Conservation (phyloP, 2,888 invertebrate genomes). For the Rhagonycha lutea region DNA sequence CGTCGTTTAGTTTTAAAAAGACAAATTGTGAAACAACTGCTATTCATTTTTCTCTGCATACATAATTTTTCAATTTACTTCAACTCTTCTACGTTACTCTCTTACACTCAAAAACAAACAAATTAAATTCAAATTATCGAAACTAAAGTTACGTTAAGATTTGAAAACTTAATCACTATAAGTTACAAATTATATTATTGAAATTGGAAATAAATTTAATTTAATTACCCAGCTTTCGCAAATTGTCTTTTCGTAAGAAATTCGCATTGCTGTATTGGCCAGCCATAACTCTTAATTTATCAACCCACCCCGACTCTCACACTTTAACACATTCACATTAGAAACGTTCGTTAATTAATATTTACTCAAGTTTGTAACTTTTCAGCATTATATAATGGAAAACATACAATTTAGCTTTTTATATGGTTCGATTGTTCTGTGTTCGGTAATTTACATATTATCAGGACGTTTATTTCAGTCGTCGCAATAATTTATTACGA, state of each 20-base stretch:
- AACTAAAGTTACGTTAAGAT: neutral
- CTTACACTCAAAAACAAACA: neutral
- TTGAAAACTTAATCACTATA: neutral
- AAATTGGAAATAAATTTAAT: constrained; percentile 36
- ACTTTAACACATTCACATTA: constrained; percentile 29
- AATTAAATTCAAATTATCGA: neutral
- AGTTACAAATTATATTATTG: constrained; percentile 35
- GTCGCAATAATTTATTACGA: neutral
- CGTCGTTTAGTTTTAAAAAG: neutral
- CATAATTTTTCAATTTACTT: neutral
- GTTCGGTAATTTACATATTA: neutral
- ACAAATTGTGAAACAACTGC: neutral
- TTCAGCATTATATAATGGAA: constrained; percentile 21
- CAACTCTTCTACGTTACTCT: neutral
- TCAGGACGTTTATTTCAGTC: neutral
- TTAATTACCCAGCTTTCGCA: constrained; percentile 43
- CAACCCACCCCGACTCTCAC: neutral
- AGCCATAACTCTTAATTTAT: constrained; percentile 36
- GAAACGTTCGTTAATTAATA: constrained; percentile 37
- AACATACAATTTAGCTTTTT: neutral
- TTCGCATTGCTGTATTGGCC: constrained; percentile 21
- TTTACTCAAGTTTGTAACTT: constrained; percentile 35
- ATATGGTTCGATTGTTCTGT: neutral
- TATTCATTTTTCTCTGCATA: neutral
- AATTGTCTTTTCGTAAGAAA: constrained; percentile 36